These are phyloP conservation scores for Nyctereutes procyonoides DNA, from an alignment of 2,113 vertebrate species.

Conservation along the genomic window DNA sequence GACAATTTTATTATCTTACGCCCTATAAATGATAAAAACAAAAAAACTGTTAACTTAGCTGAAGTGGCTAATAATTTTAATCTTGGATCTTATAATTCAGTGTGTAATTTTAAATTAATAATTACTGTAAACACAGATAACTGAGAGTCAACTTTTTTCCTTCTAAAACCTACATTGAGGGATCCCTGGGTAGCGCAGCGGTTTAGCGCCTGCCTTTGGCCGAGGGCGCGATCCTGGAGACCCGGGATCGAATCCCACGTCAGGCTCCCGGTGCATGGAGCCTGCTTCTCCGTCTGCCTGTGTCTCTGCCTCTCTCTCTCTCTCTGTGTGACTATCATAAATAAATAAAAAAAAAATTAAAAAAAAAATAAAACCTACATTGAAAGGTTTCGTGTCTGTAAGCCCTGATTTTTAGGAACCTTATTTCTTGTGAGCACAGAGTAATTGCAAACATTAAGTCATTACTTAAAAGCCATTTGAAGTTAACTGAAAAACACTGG, in stretches of 20 bases:
- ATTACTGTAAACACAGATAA: constrained; percentile 44
- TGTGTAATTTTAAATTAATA: constrained; percentile 52
- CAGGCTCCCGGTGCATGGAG: too few relatives aligned
- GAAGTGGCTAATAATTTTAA: constrained; percentile 38
- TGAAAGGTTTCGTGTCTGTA: background rate
- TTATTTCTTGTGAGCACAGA: constrained; percentile 18
- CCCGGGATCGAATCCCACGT: too few relatives aligned
- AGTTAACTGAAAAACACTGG: constrained; percentile 2
- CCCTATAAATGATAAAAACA: background rate
- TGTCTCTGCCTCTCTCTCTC: too few relatives aligned
- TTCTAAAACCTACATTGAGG: background rate
- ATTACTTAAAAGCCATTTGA: constrained; percentile 51
- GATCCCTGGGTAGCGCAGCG: too few relatives aligned
- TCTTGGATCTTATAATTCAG: constrained; percentile 31
- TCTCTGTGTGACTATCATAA: too few relatives aligned
- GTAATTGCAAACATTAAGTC: constrained; percentile 11
- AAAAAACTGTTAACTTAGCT: constrained; percentile 10
- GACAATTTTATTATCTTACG: background rate
- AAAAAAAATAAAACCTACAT: background rate
- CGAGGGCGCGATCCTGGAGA: too few relatives aligned
- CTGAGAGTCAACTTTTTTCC: constrained; percentile 22
- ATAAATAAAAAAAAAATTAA: too few relatives aligned
- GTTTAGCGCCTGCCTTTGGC: too few relatives aligned
- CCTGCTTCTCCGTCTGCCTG: too few relatives aligned
- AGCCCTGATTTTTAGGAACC: constrained; percentile 30